These are phyloP conservation scores for Phyllotreta striolata DNA, from an alignment of 2,888 invertebrate genomes.

Conservation along the genomic window DNA sequence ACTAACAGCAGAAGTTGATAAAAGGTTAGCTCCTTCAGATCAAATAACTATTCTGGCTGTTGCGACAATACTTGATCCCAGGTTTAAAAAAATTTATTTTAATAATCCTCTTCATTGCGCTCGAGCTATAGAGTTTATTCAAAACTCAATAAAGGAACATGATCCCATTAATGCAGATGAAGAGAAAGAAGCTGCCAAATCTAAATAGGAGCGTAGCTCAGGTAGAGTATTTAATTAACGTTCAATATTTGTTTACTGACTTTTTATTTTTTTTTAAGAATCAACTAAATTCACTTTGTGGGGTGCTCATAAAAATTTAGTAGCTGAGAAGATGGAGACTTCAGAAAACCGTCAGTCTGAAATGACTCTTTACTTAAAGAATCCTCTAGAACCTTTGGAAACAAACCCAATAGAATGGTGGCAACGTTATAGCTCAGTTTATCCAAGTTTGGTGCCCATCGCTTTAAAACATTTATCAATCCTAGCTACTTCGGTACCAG, in stretches of 20 bases:
- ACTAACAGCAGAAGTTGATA: not conserved
- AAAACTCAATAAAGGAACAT: too few relatives aligned
- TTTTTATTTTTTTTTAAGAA: too few relatives aligned
- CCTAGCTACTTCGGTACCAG: not conserved
- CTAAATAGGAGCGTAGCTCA: too few relatives aligned
- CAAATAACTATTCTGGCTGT: not conserved
- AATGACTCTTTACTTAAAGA: not conserved
- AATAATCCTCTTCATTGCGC: not conserved
- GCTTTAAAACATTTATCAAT: not conserved
- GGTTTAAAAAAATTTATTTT: too few relatives aligned
- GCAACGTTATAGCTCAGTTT: not conserved
- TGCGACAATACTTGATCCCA: not conserved
- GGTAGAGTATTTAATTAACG: too few relatives aligned
- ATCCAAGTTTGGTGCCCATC: not conserved
- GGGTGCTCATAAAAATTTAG: too few relatives aligned
- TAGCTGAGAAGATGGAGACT: not conserved
- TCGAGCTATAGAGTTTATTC: not conserved
- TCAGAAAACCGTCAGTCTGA: not conserved
- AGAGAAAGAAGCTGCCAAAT: too few relatives aligned
- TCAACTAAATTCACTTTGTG: too few relatives aligned
- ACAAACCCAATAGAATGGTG: constrained; percentile 1
- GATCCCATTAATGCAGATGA: too few relatives aligned
- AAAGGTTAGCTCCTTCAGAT: constrained; percentile 1
- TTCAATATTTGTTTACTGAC: too few relatives aligned
- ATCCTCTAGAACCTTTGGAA: not conserved